These are phyloP conservation scores for Coptotermes formosanus DNA, from an alignment of 1,140 invertebrate species.

Conservation along the genomic window DNA sequence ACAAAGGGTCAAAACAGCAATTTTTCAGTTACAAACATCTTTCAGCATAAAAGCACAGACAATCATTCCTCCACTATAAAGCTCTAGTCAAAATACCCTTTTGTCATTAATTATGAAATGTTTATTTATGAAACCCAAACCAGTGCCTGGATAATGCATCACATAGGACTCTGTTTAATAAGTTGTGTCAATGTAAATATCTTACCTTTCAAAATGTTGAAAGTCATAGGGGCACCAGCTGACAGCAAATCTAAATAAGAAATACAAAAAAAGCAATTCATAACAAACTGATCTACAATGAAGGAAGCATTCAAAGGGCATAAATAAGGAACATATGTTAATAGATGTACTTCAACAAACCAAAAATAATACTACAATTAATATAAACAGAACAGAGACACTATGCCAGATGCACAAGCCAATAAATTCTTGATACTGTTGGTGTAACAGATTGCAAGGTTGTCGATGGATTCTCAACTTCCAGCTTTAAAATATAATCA, in stretches of 20 bases:
- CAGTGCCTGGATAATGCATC: neutral
- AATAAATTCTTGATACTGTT: neutral
- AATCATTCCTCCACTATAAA: neutral
- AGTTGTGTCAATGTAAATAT: neutral
- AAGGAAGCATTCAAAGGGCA: constrained; percentile 25
- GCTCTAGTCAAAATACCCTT: neutral
- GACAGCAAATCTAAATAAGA: constrained; percentile 72
- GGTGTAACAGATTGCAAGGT: neutral
- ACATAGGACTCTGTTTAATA: neutral
- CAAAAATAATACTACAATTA: constrained; percentile 16
- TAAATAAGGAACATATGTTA: constrained; percentile 9
- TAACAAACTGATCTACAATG: constrained; percentile 35
- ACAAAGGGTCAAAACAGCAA: no score
- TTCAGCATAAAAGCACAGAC: neutral
- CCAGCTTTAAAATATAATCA: neutral
- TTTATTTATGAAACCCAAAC: neutral
- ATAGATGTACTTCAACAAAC: constrained; percentile 19
- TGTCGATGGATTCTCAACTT: neutral
- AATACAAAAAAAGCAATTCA: constrained; percentile 57
- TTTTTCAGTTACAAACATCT: neutral
- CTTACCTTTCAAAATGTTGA: constrained; percentile 77
- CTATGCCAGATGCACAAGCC: constrained; percentile 13
- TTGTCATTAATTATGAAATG: neutral
- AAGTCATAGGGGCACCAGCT: constrained; percentile 64
- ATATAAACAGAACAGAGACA: neutral